Percentiles rank a stretch among this genome's conserved stretches.
phyloP scores from a whole-genome alignment of 2,888 invertebrate genomes.

The Tinea trinotella region DNA sequence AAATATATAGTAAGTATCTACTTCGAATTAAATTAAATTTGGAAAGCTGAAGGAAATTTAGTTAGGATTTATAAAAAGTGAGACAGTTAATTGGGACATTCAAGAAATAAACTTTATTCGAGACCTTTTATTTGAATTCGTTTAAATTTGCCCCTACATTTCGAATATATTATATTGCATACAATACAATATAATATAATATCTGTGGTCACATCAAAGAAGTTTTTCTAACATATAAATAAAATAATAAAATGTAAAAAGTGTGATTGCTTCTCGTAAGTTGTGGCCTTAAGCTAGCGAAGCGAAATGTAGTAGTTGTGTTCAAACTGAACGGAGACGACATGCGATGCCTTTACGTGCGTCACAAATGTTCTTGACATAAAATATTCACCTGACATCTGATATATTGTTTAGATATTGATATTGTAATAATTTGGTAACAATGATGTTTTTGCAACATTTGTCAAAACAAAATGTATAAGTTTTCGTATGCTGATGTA shows the following conservation, averaged over 20 bases:
- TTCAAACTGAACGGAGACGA: conserved; percentile 7
- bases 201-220: no score
- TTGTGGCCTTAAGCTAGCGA: neutral
- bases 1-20: no score
- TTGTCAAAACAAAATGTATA: neutral
- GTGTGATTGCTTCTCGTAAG: neutral
- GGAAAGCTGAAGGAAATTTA: no score
- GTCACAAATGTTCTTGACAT: conserved; percentile 33
- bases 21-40: no score
- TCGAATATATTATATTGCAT: no score
- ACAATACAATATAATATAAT: no score
- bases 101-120: no score
- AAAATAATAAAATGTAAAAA: neutral
- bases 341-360: conserved; percentile 24
- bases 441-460: neutral
- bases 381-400: conserved; percentile 18
- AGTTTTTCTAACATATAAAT: neutral
- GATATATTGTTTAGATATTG: conserved; percentile 4
- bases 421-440: neutral
- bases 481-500: neutral
- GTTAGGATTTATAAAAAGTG: no score
- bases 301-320: neutral
- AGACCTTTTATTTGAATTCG: no score
- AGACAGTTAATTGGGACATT: no score
- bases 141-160: no score